phyloP scores from a whole-genome alignment of 2,888 invertebrate species.

The Andrena marginata region DNA sequence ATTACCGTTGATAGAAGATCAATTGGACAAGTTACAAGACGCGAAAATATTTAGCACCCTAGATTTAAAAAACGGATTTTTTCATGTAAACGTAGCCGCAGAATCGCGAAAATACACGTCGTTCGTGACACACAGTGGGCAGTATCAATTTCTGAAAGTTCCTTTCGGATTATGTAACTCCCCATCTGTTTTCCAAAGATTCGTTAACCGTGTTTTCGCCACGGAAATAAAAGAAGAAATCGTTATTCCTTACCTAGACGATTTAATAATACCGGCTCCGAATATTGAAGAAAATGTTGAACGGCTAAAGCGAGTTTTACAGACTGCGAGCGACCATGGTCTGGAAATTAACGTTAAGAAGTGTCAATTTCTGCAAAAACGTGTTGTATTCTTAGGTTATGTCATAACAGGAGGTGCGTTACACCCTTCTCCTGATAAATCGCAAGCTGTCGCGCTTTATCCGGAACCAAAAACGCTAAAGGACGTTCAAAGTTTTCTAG shows the following conservation, averaged over 20 bases:
- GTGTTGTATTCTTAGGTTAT: conserved; percentile 1
- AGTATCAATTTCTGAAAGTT: conserved; percentile 15
- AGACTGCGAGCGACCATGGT: conserved; percentile 11
- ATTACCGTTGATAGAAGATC: conserved; percentile 14
- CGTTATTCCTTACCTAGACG: conserved; percentile 23
- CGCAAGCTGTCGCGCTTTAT: background rate
- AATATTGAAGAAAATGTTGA: background rate
- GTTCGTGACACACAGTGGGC: background rate
- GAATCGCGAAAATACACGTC: conserved; percentile 20
- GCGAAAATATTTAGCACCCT: conserved; percentile 18
- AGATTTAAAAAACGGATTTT: too few species aligned
- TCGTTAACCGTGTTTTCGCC: conserved; percentile 16
- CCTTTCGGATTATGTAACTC: background rate
- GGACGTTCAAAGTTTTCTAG: conserved; percentile 18
- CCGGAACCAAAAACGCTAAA: background rate
- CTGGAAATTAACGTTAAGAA: conserved; percentile 22
- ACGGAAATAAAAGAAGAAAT: background rate
- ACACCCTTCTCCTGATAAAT: conserved; percentile 1
- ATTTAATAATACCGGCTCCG: background rate
- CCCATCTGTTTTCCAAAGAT: conserved; percentile 20
- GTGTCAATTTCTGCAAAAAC: conserved; percentile 17
- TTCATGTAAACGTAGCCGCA: background rate
- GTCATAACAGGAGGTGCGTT: background rate
- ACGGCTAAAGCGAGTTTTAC: background rate
- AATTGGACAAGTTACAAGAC: conserved; percentile 17